A percentile compares a stretch with the other conserved stretches of the same genome.
phyloP scores from a whole-genome alignment of 2,113 vertebrate genomes.

The Indicator maculatus region DNA sequence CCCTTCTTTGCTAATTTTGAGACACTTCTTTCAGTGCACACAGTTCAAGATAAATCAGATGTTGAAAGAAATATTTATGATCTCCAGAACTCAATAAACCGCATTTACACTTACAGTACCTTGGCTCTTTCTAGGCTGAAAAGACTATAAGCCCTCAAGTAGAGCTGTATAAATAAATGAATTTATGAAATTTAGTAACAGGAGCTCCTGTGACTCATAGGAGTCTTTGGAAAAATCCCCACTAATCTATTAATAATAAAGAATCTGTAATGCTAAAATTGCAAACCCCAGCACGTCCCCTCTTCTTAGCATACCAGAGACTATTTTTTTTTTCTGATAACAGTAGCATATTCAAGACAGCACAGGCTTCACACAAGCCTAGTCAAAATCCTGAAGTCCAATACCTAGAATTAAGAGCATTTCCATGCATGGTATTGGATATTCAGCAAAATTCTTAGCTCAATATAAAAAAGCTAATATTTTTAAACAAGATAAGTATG shows the following conservation, averaged over 20 bases:
- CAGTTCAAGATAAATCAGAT: background rate
- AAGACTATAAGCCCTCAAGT: background rate
- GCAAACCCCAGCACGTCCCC: slow-evolving; percentile 51
- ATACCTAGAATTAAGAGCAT: slow-evolving; percentile 30
- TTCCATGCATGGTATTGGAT: slow-evolving; percentile 10
- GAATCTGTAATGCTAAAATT: slow-evolving; percentile 64
- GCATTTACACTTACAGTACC: slow-evolving; percentile 1
- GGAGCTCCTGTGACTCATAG: slow-evolving; percentile 63
- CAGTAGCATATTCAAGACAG: slow-evolving; percentile 59
- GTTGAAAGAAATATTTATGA: background rate
- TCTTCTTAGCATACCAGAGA: slow-evolving; percentile 53
- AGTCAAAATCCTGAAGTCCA: slow-evolving; percentile 32
- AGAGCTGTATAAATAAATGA: slow-evolving; percentile 45
- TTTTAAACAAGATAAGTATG: slow-evolving; percentile 7
- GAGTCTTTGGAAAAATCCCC: slow-evolving; percentile 61
- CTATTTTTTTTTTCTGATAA: slow-evolving; percentile 40
- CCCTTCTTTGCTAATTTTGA: background rate
- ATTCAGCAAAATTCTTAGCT: background rate
- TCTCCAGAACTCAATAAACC: slow-evolving; percentile 26
- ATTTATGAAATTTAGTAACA: slow-evolving; percentile 59
- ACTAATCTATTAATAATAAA: slow-evolving; percentile 69
- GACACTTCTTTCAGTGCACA: background rate
- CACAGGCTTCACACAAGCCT: slow-evolving; percentile 7
- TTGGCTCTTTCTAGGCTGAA: slow-evolving; percentile 26
- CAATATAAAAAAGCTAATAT: slow-evolving; percentile 30